Evolutionary conservation across 2,113 vertebrate species (phyloP), one percentile per base, ranked within the genome.

Genomic region (Gallinago jamesoni): DNA sequence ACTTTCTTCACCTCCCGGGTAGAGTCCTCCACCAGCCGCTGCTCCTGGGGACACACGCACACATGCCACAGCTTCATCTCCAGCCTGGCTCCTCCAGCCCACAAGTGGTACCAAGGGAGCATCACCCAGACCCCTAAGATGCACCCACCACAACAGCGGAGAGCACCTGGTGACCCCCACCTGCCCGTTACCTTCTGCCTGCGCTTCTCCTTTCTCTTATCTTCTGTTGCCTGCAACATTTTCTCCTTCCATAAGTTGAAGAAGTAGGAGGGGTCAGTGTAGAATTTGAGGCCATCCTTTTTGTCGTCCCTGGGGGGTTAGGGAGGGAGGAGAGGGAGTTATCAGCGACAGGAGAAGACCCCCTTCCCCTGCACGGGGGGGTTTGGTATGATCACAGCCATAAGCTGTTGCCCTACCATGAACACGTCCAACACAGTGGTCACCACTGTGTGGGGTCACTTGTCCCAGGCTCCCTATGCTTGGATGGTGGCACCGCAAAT

Each of bases 221-320:
- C 99, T 82, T 99, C 99, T 3, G 99, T 99, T 2, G 99, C 99
- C 97, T 99, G 99, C 88, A 99, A 97, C 99, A 99, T 99, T 95
- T 99, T 99, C 98, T 99, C 99, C 86, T 99, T 99, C 99, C 99
- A 99, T 84, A 99, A 97, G 97, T 98, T 99, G 94, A 99, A 99
- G 98, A 99, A 99, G 97, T 99, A 99, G 5, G 99, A 99, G 7
- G 99, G 98, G 92, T 99, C 99, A 0, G 99, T 99, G 97, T 99
- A 99, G 97, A 99, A 99, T 94, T 99, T 99, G 91, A 99, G 97
- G 0, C 99, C 99, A 0, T 99, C 99, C 93, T 99, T 99, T 97
- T 99, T 99, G 95, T 99, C 99, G 12, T 99, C 99, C 93, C 99
- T 99, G 90, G 4, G 59, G 37, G 25, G 47, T 52, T 81, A 37